phyloP scores from a whole-genome alignment of 2,888 invertebrate genomes.

The Aspidapion aeneum region DNA sequence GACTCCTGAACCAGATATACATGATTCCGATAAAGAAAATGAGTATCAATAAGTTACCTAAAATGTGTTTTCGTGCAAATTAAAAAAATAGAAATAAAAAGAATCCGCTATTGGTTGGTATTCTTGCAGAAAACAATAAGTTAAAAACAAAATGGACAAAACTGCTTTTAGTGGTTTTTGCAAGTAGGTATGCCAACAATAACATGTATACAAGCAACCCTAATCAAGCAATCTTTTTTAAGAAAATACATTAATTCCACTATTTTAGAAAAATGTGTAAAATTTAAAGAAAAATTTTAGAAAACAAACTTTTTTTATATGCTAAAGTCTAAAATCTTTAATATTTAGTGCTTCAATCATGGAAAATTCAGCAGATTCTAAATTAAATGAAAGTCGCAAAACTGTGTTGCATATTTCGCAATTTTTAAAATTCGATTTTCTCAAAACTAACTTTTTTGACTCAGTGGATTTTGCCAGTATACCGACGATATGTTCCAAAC shows the following conservation, averaged over 20 bases:
- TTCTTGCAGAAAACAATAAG: not conserved
- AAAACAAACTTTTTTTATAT: not conserved
- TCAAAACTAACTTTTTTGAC: not conserved
- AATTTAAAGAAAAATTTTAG: not conserved
- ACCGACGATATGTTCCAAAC: not conserved
- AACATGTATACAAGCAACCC: not conserved
- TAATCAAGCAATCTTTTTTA: not conserved
- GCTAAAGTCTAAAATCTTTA: not conserved
- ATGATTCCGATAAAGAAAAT: not conserved
- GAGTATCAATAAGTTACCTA: not conserved
- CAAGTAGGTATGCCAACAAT: not conserved
- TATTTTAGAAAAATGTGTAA: not conserved
- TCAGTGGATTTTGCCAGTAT: not conserved
- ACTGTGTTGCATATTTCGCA: not conserved
- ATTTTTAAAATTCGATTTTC: not conserved
- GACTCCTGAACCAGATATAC: not conserved
- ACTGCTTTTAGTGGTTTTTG: no score
- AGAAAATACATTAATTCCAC: not conserved
- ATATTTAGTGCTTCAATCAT: not conserved
- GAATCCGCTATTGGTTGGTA: not conserved
- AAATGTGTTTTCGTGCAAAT: not conserved
- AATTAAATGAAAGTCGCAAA: not conserved
- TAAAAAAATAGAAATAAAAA: not conserved
- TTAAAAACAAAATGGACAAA: no score
- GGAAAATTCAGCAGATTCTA: not conserved